Percentiles rank a stretch among this genome's conserved stretches.
Conservation (phyloP, 1,140 invertebrate species). For the Laupala kohalensis region DNA sequence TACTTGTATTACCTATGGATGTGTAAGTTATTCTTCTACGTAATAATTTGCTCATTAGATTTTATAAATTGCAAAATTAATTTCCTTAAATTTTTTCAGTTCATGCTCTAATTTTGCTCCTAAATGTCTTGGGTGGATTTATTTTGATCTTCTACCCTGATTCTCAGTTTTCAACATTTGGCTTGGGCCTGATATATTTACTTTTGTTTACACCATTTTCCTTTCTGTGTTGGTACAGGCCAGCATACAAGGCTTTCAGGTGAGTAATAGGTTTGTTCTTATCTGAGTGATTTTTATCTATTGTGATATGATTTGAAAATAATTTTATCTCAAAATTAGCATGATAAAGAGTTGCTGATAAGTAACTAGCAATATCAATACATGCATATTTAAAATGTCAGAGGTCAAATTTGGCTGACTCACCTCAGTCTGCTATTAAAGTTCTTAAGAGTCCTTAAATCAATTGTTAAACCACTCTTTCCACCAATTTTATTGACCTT, state of each 20-base stretch:
- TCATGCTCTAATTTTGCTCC: slow-evolving; percentile 69
- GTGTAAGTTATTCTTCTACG: slow-evolving; percentile 53
- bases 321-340: too few species aligned
- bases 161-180: slow-evolving; percentile 62
- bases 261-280: slow-evolving; percentile 24
- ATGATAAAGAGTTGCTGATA: too few species aligned
- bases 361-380: too few species aligned
- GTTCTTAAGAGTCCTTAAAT: too few species aligned
- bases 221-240: slow-evolving; percentile 93
- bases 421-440: too few species aligned
- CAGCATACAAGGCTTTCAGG: slow-evolving; percentile 77
- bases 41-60: not conserved
- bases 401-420: too few species aligned
- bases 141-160: slow-evolving; percentile 46
- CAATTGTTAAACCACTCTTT: too few species aligned
- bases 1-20: slow-evolving; percentile 94
- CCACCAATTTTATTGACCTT: too few species aligned
- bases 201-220: slow-evolving; percentile 91
- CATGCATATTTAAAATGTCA: too few species aligned
- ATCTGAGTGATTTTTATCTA: too few species aligned
- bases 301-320: too few species aligned
- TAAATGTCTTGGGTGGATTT: slow-evolving; percentile 77
- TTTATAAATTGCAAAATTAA: not conserved
- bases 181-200: slow-evolving; percentile 78
- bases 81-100: slow-evolving; percentile 39